Evolutionary conservation across 2,113 vertebrate species (phyloP).

Genomic region (Muntiacus reevesi): DNA sequence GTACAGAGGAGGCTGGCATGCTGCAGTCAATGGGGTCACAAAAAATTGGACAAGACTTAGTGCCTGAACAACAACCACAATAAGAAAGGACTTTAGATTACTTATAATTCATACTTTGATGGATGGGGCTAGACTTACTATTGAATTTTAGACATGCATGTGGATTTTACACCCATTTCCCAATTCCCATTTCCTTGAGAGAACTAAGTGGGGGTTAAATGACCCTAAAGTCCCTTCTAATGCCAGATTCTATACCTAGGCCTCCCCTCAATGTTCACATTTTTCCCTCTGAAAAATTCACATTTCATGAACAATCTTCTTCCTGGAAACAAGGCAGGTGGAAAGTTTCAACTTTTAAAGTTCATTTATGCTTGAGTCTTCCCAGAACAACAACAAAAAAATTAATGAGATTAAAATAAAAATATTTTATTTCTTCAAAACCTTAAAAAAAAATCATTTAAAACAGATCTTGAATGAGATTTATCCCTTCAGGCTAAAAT

Average conservation of each 20-base stretch:
- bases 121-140: background rate
- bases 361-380: constrained; percentile 50
- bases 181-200: background rate
- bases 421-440: constrained; percentile 63
- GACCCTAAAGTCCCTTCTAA: background rate
- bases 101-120: background rate
- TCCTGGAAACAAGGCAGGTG: constrained; percentile 13
- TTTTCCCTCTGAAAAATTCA: background rate
- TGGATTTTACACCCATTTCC: background rate
- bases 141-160: background rate
- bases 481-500: constrained; percentile 64
- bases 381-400: background rate
- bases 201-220: background rate
- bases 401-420: constrained; percentile 60
- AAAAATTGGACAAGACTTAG: background rate
- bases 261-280: background rate
- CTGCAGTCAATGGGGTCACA: background rate
- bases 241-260: background rate
- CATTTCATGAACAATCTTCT: background rate
- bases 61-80: background rate
- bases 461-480: constrained; percentile 61
- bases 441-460: constrained; percentile 59
- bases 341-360: constrained; percentile 56
- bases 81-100: background rate
- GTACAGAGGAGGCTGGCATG: background rate